These are phyloP conservation scores for Leptinotarsa juncta DNA, from an alignment of 2,888 invertebrate genomes.

Conservation along the genomic window DNA sequence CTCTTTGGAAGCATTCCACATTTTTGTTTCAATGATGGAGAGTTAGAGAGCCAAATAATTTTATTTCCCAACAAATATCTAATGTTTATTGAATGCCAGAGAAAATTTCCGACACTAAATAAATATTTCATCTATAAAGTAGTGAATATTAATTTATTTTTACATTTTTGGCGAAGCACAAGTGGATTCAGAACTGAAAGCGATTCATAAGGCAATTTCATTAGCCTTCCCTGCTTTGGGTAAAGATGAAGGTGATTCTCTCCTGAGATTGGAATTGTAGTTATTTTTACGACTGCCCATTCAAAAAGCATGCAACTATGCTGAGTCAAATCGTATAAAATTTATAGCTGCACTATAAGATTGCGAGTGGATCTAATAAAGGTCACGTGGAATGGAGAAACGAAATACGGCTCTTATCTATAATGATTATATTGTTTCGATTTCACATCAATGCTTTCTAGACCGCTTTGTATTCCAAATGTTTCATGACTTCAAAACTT, in stretches of 20 bases:
- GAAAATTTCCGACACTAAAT: too few species aligned
- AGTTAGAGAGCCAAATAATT: too few species aligned
- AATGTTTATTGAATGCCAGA: too few species aligned
- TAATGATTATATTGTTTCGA: conserved; percentile 53
- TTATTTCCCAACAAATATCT: too few species aligned
- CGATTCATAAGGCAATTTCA: conserved; percentile 36
- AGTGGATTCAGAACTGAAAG: conserved; percentile 23
- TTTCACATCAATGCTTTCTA: conserved; percentile 44
- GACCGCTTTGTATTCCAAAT: conserved; percentile 33
- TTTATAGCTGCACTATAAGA: conserved; percentile 51
- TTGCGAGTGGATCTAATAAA: conserved; percentile 53
- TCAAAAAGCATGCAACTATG: conserved; percentile 53
- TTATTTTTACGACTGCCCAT: conserved; percentile 52
- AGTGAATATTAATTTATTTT: too few species aligned
- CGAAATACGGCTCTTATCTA: conserved; percentile 42
- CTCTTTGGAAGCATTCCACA: too few species aligned
- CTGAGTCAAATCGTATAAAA: conserved; percentile 54
- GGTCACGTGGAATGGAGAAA: conserved; percentile 48
- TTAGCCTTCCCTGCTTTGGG: conserved; percentile 34
- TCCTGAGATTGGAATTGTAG: conserved; percentile 47
- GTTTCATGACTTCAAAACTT: conserved; percentile 22
- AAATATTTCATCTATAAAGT: too few species aligned
- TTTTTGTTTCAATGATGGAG: too few species aligned
- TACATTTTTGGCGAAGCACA: background rate
- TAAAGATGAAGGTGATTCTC: conserved; percentile 43